phyloP scores from a whole-genome alignment of 2,113 vertebrate genomes.

The Sinocyclocheilus anophthalmus region DNA sequence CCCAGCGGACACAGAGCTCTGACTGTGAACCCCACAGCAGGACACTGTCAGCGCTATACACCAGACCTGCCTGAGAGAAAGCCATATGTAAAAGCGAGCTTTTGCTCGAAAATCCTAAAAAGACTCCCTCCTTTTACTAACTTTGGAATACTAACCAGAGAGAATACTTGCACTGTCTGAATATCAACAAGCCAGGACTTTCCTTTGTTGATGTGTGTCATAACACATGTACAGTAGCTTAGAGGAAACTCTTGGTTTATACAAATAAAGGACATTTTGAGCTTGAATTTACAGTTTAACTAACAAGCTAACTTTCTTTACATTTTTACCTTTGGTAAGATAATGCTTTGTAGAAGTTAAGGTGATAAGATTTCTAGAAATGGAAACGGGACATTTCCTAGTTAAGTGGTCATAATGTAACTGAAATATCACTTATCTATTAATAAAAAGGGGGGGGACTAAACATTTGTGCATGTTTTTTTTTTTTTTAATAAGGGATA shows the following conservation, averaged over 20 bases:
- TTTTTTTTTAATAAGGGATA: too few relatives aligned
- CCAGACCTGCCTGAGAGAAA: slow-evolving; percentile 1
- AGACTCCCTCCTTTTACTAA: neutral
- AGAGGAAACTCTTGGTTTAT: neutral
- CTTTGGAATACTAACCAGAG: slow-evolving; percentile 14
- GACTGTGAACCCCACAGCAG: slow-evolving; percentile 38
- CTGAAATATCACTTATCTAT: neutral
- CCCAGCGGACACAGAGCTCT: slow-evolving; percentile 27
- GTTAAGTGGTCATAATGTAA: neutral
- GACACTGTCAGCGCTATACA: slow-evolving; percentile 33
- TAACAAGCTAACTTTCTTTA: neutral
- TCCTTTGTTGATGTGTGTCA: neutral
- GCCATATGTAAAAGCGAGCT: slow-evolving; percentile 17
- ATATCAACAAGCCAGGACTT: neutral
- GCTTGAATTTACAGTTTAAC: neutral
- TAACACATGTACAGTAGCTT: neutral
- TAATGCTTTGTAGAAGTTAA: too few relatives aligned
- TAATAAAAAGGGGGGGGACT: too few relatives aligned
- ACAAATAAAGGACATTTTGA: neutral
- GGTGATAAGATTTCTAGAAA: neutral
- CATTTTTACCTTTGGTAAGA: too few relatives aligned
- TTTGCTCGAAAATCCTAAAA: neutral
- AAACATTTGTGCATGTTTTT: too few relatives aligned
- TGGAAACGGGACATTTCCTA: neutral
- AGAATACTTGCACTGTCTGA: neutral